These are phyloP conservation scores for Myotis myotis DNA, from an alignment of 2,797 vertebrate genomes.

Conservation along the genomic window DNA sequence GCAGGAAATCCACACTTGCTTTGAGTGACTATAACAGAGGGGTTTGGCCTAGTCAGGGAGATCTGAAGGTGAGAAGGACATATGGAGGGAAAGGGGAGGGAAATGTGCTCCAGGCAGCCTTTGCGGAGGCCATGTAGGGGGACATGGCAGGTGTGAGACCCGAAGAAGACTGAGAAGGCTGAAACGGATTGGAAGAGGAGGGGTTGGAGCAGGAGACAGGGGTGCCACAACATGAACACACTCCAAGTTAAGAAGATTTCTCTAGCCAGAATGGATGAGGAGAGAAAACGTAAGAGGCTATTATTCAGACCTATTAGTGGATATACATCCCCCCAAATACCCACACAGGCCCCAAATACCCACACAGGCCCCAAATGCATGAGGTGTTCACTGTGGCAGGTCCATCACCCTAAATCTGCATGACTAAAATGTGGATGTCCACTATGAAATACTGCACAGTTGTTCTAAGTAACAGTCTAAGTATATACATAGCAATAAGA, in stretches of 20 bases:
- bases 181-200: background rate
- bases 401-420: background rate
- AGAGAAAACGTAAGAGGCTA: background rate
- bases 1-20: background rate
- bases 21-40: background rate
- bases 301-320: background rate
- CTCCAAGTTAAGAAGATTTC: background rate
- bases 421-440: background rate
- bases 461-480: background rate
- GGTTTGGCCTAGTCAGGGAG: background rate
- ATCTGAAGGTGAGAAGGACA: background rate
- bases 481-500: background rate
- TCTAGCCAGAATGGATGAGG: background rate
- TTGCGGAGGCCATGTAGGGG: background rate
- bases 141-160: too few species aligned
- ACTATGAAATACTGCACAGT: background rate
- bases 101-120: background rate
- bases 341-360: background rate
- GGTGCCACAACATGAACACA: background rate
- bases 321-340: background rate
- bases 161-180: background rate
- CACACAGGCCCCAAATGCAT: background rate
- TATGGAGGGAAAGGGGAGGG: background rate
- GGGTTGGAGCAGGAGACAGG: background rate
- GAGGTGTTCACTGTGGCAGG: background rate